Base-by-base conservation (phyloP, 2,797 vertebrate species). In the Channa striata region DNA sequence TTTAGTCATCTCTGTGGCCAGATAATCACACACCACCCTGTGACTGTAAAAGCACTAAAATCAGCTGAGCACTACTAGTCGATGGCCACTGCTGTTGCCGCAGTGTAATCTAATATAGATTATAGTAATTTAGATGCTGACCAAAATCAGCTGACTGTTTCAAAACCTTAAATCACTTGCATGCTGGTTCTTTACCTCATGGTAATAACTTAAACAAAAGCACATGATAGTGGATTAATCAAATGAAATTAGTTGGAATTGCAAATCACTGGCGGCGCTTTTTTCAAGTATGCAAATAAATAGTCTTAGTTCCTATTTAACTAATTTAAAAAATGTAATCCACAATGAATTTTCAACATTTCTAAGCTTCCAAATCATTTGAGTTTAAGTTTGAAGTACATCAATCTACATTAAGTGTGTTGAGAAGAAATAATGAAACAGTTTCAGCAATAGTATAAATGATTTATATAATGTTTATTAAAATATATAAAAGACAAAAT, bases 401-500 rank as follows among this genome's bases (percentile, higher is more conserved):
- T 64, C n/a, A 50, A 4, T 37, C 65, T 52, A 60, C 63, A 52
- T 64, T 10, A 44, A 11, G 6, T 40, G 23, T 39, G 5, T 46
- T 23, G 20, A 72, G 36, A 42, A 68, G 21, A 68, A 85, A 76
- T 25, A 82, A 75, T 77, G 34, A 67, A 66, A 46, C 21, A 1
- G 21, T 48, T 34, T 11, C 43, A 47, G 63, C 65, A 77, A 67
- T 49, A 52, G 66, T 74, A 77, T 81, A 73, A 90, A 88, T 89
- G 78, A 87, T 89, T 79, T 90, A 91, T 90, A 91, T 91, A 88
- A 84, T 4, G 88, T 94, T 95, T 95, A 95, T 94, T 95, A 93
- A 94, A 93, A 94, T 93, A 94, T 93, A 93, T 92, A 93, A 91
- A 93, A 91, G 84, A 91, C 86, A 90, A 91, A 88, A 86, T 87